A percentile compares a stretch with the other conserved stretches of the same genome.
Conservation (phyloP, 2,888 invertebrate species). For the Adelognathus sp. region DNA sequence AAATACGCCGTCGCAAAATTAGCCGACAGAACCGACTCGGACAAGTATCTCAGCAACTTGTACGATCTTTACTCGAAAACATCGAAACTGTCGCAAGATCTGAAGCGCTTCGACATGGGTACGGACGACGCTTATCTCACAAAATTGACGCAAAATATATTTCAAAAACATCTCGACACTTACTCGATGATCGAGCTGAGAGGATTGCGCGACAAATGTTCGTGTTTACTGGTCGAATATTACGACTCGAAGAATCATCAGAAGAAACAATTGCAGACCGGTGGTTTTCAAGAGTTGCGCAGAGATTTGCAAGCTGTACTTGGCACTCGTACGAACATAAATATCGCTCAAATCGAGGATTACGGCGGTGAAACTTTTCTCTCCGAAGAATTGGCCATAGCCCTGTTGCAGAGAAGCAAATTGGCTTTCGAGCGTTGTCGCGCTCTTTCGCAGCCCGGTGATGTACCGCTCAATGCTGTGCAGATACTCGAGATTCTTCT, state of each 20-base stretch:
- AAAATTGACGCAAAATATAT: slow-evolving; percentile 91
- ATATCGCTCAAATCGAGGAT: slow-evolving; percentile 96
- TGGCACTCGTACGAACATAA: slow-evolving; percentile 94
- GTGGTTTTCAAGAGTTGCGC: slow-evolving; percentile 96
- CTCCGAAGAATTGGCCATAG: slow-evolving; percentile 96
- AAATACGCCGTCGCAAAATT: slow-evolving; percentile 93
- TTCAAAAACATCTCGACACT: slow-evolving; percentile 89
- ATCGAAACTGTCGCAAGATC: slow-evolving; percentile 87
- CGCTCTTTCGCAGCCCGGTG: slow-evolving; percentile 89
- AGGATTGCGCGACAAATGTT: slow-evolving; percentile 90
- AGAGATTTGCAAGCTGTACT: slow-evolving; percentile 97
- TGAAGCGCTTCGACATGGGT: slow-evolving; percentile 89
- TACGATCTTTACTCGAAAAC: slow-evolving; percentile 95
- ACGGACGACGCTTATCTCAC: slow-evolving; percentile 90
- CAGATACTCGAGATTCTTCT: slow-evolving; percentile 92
- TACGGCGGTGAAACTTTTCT: slow-evolving; percentile 98
- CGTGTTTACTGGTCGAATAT: slow-evolving; percentile 90
- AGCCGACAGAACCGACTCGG: slow-evolving; percentile 90
- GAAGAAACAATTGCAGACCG: slow-evolving; percentile 94
- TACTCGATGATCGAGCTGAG: slow-evolving; percentile 90
- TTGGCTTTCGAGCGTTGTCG: slow-evolving; percentile 94
- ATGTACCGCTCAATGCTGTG: slow-evolving; percentile 89
- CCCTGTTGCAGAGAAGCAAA: slow-evolving; percentile 94
- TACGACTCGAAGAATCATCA: slow-evolving; percentile 97
- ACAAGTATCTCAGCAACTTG: slow-evolving; percentile 93